Evolutionary conservation across 2,113 vertebrate genomes (phyloP).

Genomic region (Turdus rufiventris): DNA sequence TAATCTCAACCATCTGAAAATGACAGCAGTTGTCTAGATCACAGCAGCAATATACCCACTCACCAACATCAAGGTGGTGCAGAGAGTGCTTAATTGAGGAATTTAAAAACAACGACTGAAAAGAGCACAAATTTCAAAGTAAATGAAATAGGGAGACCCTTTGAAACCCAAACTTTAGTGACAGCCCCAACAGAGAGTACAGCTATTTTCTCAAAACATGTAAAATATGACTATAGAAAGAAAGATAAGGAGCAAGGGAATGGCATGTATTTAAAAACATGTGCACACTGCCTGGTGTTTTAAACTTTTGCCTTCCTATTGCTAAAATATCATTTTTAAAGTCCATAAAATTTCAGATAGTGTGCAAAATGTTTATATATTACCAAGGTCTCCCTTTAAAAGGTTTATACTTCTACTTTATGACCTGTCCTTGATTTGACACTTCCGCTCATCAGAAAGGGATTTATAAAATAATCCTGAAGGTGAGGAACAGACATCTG

Average conservation of each 20-base stretch:
- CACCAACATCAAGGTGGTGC: slow-evolving; percentile 31
- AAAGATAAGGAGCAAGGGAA: neutral
- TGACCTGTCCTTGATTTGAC: slow-evolving; percentile 86
- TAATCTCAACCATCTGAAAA: slow-evolving; percentile 23
- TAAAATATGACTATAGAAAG: slow-evolving; percentile 33
- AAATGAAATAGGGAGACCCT: slow-evolving; percentile 36
- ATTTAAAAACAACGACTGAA: slow-evolving; percentile 48
- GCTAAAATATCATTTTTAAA: slow-evolving; percentile 77
- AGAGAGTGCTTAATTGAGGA: slow-evolving; percentile 44
- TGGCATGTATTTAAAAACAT: slow-evolving; percentile 43
- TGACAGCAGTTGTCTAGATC: slow-evolving; percentile 54
- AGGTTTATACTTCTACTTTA: slow-evolving; percentile 87
- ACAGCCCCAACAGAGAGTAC: slow-evolving; percentile 17
- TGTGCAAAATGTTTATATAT: slow-evolving; percentile 83
- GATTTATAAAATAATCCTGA: slow-evolving; percentile 88
- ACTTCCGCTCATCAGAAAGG: slow-evolving; percentile 85
- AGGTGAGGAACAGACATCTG: slow-evolving; percentile 84
- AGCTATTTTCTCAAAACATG: slow-evolving; percentile 45
- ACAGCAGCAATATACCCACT: slow-evolving; percentile 17
- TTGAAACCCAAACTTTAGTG: slow-evolving; percentile 53
- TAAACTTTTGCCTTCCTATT: slow-evolving; percentile 72
- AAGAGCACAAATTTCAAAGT: slow-evolving; percentile 54
- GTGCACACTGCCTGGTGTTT: slow-evolving; percentile 31
- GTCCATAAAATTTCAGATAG: slow-evolving; percentile 80
- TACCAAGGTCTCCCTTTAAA: slow-evolving; percentile 82